These are phyloP conservation scores for Sardina pilchardus DNA, from an alignment of 2,113 vertebrate genomes.

Conservation along the genomic window DNA sequence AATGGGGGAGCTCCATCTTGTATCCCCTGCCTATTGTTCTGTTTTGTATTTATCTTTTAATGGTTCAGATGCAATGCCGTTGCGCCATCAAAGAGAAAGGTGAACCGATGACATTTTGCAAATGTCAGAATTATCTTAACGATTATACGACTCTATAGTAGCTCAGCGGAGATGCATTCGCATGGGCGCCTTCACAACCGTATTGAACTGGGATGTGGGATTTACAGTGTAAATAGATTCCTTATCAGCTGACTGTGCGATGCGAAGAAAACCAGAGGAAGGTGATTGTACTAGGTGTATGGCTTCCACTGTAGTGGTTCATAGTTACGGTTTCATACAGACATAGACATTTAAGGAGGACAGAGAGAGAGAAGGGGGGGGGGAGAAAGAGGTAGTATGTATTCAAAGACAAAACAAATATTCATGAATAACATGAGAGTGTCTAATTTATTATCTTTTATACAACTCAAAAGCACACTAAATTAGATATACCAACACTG, in stretches of 20 bases:
- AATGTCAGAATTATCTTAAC: slow-evolving; percentile 91
- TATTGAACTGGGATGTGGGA: slow-evolving; percentile 79
- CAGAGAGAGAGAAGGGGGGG: background rate
- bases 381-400: background rate
- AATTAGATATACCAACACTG: background rate
- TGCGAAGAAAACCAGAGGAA: slow-evolving; percentile 66
- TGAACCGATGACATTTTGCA: slow-evolving; percentile 87
- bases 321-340: slow-evolving; percentile 81
- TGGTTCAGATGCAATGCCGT: slow-evolving; percentile 84
- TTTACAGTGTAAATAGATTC: slow-evolving; percentile 79
- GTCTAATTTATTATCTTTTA: background rate
- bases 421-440: background rate
- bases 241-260: slow-evolving; percentile 81
- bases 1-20: background rate
- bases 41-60: slow-evolving; percentile 73
- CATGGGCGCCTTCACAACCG: slow-evolving; percentile 79
- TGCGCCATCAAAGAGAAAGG: slow-evolving; percentile 83
- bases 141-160: slow-evolving; percentile 86
- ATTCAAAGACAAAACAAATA: background rate
- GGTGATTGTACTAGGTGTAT: slow-evolving; percentile 55
- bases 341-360: slow-evolving; percentile 27
- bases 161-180: slow-evolving; percentile 73
- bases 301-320: slow-evolving; percentile 71
- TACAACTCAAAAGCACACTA: background rate
- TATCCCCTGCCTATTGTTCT: slow-evolving; percentile 12